These are phyloP conservation scores for Gryllus longicercus DNA, from an alignment of 2,888 invertebrate species.

Conservation along the genomic window DNA sequence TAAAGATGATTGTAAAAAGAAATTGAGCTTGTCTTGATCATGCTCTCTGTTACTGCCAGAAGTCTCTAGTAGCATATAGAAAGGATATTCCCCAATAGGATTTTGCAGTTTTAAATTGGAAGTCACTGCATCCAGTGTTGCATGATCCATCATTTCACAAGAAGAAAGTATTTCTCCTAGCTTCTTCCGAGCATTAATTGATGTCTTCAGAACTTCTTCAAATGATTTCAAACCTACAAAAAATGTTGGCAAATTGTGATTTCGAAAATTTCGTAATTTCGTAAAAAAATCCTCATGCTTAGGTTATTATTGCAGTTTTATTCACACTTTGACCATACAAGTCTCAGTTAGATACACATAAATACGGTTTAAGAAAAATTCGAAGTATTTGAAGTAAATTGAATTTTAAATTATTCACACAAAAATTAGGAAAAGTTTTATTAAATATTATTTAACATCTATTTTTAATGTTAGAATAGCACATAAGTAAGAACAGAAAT, in stretches of 20 bases:
- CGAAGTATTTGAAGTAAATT: too few species aligned
- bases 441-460: too few species aligned
- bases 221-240: conserved; percentile 69
- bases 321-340: too few species aligned
- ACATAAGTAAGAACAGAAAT: too few species aligned
- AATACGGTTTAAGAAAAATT: too few species aligned
- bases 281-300: too few species aligned
- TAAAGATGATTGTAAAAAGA: conserved; percentile 73
- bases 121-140: conserved; percentile 65
- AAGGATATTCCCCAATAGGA: conserved; percentile 58
- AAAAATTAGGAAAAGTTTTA: too few species aligned
- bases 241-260: conserved; percentile 20
- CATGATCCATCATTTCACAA: conserved; percentile 88
- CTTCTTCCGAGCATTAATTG: conserved; percentile 66
- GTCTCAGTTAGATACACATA: too few species aligned
- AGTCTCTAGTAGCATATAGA: conserved; percentile 83
- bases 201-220: conserved; percentile 71
- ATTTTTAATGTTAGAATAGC: too few species aligned
- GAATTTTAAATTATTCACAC: too few species aligned
- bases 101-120: conserved; percentile 55
- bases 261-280: too few species aligned
- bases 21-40: conserved; percentile 81
- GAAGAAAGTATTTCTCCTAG: conserved; percentile 91
- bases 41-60: conserved; percentile 81
- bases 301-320: too few species aligned